Evolutionary conservation across 2,888 invertebrate species (phyloP), one percentile per base, ranked within the genome.

Genomic region (Seladonia tumulorum): DNA sequence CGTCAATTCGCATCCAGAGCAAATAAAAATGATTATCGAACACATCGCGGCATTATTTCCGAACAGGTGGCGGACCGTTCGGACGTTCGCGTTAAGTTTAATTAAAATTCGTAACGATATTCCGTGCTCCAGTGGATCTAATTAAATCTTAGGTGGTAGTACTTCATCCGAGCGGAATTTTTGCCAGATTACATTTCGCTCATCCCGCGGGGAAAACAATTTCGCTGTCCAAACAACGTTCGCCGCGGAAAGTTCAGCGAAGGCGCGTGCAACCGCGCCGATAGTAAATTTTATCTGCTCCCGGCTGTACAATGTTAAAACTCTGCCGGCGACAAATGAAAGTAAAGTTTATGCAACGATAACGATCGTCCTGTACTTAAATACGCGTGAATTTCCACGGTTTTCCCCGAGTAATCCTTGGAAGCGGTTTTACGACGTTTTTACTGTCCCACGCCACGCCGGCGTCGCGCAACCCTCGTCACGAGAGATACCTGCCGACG

Each of bases 361-460:
- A 87, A 87, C 82, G 85, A 79, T 81, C 85, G 82, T 87, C 76
- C 85, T 79, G 57, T 68, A 75, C 85, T 88, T 85, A 88, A 83
- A 82, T 79, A 81, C 81, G 86, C 86, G 83, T 81, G 88, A 83
- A 83, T 87, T 87, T 87, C 83, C 87, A 87, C 83, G 83, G 79
- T 57, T 88, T 73, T 68, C 70, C 74, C 86, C 76, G 47, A 39
- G 85, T 88, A 88, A 88, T 88, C 88, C 88, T 85, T 82, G 85
- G 76, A 79, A 88, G 83, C 78, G 83, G 83, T 85, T 88, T 88
- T 88, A 88, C 88, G 85, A 83, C 85, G 74, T 87, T 88, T 88
- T 88, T 85, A 88, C 85, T 85, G 82, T 87, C 81, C 85, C 71
- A 66, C 39, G 35, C 70, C 39, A 22, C 22, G 22, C 8, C 22